Percentiles rank a stretch among this genome's conserved stretches.
Conservation (phyloP, 2,797 vertebrate genomes). For the Coracias cyanogaster region DNA sequence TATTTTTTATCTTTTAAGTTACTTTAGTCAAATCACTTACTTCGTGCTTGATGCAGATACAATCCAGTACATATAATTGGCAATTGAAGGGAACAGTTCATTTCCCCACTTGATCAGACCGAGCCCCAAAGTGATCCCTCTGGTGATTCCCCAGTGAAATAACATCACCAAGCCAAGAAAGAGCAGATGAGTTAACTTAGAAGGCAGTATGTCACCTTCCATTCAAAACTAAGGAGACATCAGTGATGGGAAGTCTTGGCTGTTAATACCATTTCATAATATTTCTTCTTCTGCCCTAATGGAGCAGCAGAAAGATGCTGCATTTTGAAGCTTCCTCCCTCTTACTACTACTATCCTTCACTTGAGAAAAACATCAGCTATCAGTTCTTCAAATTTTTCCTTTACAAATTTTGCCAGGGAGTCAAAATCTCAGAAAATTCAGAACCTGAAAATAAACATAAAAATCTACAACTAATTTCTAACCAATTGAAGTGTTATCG, state of each 20-base stretch:
- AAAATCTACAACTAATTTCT: background rate
- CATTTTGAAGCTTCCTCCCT: background rate
- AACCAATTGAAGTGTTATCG: background rate
- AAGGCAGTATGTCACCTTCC: background rate
- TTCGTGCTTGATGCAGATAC: background rate
- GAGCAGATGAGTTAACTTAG: background rate
- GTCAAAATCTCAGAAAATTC: background rate
- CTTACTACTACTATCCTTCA: background rate
- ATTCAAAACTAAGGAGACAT: background rate
- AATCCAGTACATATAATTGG: background rate
- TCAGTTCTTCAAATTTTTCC: background rate
- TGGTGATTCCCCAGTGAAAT: background rate
- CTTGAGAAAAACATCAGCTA: background rate
- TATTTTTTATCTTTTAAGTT: background rate
- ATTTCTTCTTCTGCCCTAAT: background rate
- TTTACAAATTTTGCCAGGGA: background rate
- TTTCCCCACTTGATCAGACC: background rate
- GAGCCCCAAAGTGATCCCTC: background rate
- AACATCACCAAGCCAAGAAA: background rate
- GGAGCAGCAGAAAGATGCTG: background rate
- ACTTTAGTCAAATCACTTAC: background rate
- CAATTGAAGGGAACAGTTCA: background rate
- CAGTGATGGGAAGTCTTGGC: background rate
- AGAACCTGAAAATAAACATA: too few relatives aligned
- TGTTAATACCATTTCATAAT: background rate